A percentile compares a stretch with the other conserved stretches of the same genome.
phyloP scores from a whole-genome alignment of 2,113 vertebrate species.

The Mixornis gularis region DNA sequence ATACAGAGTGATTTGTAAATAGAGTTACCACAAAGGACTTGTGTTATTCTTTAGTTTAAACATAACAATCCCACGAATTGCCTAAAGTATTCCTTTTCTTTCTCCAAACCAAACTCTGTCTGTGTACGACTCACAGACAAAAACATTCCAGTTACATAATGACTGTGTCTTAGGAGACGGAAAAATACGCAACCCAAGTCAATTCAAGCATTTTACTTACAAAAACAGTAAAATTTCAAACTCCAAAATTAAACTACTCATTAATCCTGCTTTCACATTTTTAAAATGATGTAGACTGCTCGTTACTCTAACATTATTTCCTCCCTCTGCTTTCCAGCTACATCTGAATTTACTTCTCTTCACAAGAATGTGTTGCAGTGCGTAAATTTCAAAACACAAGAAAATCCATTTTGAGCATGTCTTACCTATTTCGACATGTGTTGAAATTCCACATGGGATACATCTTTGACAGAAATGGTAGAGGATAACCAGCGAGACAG shows the following conservation, averaged over 20 bases:
- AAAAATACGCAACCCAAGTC: not conserved
- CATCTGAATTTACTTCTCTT: not conserved
- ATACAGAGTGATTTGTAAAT: not conserved
- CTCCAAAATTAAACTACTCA: not conserved
- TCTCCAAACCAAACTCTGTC: not conserved
- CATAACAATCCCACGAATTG: not conserved
- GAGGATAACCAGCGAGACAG: conserved; percentile 1
- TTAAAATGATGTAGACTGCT: rapidly evolving
- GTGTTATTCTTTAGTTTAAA: not conserved
- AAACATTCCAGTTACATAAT: conserved; percentile 27
- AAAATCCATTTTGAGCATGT: not conserved
- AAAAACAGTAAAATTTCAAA: not conserved
- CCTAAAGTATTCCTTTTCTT: not conserved
- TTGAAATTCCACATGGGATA: conserved; percentile 66
- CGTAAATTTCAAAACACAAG: not conserved
- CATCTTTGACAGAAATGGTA: conserved; percentile 2
- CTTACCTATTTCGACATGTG: conserved; percentile 79
- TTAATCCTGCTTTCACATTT: not conserved
- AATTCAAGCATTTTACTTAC: not conserved
- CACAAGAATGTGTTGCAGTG: no score
- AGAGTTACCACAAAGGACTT: not conserved
- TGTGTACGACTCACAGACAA: not conserved
- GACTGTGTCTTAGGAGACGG: not conserved
- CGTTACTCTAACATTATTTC: not conserved
- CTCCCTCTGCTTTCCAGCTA: not conserved